phyloP scores from a whole-genome alignment of 2,797 vertebrate genomes.

The Poecilia picta region DNA sequence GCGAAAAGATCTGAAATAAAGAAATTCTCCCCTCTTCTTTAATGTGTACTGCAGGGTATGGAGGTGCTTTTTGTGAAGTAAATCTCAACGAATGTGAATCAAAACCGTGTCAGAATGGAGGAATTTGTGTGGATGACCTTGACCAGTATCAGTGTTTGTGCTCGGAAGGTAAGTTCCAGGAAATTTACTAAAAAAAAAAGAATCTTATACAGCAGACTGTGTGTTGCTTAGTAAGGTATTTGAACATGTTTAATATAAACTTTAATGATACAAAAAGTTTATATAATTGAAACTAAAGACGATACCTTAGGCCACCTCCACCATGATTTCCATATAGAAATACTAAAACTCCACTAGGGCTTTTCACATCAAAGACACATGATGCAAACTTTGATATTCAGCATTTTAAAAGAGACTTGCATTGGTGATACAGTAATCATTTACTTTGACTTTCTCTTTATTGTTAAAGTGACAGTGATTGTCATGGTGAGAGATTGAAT shows the following conservation, averaged over 20 bases:
- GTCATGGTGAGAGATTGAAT: background rate
- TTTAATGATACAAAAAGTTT: background rate
- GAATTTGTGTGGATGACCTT: slow-evolving; percentile 70
- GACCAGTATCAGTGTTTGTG: slow-evolving; percentile 81
- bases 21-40: background rate
- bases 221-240: background rate
- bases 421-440: background rate
- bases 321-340: background rate
- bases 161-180: slow-evolving; percentile 72
- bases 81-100: slow-evolving; percentile 82
- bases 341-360: background rate
- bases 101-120: slow-evolving; percentile 79
- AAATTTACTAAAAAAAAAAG: slow-evolving; percentile 8
- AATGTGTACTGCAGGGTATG: slow-evolving; percentile 73
- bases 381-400: background rate
- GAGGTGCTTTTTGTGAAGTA: slow-evolving; percentile 79
- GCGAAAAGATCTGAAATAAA: slow-evolving; percentile 64
- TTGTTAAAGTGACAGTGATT: background rate
- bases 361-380: background rate
- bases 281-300: background rate
- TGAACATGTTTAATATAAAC: background rate
- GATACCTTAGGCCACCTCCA: no score
- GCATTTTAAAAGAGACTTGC: background rate
- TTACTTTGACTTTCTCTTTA: background rate
- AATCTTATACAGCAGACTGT: background rate